A percentile compares a stretch with the other conserved stretches of the same genome.
These are phyloP conservation scores for Brachionus angularis DNA, from an alignment of 1,140 invertebrate genomes.

Conservation along the genomic window DNA sequence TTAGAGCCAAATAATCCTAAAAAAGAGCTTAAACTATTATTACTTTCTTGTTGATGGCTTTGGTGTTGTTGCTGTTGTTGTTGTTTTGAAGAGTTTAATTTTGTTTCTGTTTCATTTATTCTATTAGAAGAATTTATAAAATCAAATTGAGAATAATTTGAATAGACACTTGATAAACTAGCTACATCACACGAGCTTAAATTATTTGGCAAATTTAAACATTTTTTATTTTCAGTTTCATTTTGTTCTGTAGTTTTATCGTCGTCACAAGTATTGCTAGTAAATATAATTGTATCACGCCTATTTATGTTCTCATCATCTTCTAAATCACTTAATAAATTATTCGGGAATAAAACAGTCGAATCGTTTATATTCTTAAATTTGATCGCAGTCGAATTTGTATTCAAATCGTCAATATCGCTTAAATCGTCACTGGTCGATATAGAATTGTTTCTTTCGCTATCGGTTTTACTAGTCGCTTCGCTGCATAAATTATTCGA, in stretches of 20 bases:
- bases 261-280: too few relatives aligned
- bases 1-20: constrained; percentile 19
- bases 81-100: too few relatives aligned
- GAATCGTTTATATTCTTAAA: too few relatives aligned
- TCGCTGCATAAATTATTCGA: too few relatives aligned
- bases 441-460: constrained; percentile 33
- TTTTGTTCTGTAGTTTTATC: too few relatives aligned
- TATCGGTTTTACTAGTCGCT: too few relatives aligned
- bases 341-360: neutral
- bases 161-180: constrained; percentile 12
- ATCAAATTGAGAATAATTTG: constrained; percentile 30
- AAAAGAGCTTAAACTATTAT: constrained; percentile 17
- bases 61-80: too few relatives aligned
- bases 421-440: constrained; percentile 31
- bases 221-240: constrained; percentile 9
- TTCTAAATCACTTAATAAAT: neutral
- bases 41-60: neutral
- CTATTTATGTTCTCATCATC: constrained; percentile 12
- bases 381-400: too few relatives aligned
- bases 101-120: too few relatives aligned
- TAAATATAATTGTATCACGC: constrained; percentile 17
- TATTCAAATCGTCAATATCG: neutral
- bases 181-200: constrained; percentile 9
- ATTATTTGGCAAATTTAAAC: too few relatives aligned
- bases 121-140: too few relatives aligned